Conservation (phyloP, 2,888 invertebrate genomes). For the Agriotes lineatus region DNA sequence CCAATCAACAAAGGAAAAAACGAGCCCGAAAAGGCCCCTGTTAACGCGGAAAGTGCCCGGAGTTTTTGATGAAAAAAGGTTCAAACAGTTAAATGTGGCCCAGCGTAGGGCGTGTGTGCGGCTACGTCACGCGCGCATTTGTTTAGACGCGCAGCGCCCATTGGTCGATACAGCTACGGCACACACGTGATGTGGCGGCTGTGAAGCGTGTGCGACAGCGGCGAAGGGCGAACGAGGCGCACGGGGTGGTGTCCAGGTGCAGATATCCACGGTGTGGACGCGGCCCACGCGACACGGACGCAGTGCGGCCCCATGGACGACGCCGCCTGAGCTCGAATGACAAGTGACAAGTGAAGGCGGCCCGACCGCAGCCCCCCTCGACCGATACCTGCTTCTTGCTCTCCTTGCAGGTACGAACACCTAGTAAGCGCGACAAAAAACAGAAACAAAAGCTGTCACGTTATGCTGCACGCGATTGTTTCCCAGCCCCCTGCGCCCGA, state of each 20-base stretch:
- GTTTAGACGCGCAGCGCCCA: constrained; percentile 59
- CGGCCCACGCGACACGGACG: constrained; percentile 10
- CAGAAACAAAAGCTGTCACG: constrained; percentile 13
- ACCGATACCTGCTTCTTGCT: constrained; percentile 35
- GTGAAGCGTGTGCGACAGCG: constrained; percentile 62
- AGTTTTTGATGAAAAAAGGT: not conserved
- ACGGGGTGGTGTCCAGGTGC: constrained; percentile 63
- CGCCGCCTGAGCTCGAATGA: constrained; percentile 21
- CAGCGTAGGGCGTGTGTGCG: constrained; percentile 47
- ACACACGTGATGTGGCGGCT: constrained; percentile 54
- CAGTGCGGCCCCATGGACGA: constrained; percentile 20
- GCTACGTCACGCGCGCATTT: constrained; percentile 66
- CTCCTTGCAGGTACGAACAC: constrained; percentile 42
- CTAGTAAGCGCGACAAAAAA: constrained; percentile 13
- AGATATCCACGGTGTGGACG: constrained; percentile 17
- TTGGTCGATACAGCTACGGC: constrained; percentile 66
- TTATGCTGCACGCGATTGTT: no score
- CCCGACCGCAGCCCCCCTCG: constrained; percentile 26
- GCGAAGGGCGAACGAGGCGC: constrained; percentile 60
- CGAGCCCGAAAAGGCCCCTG: constrained; percentile 3
- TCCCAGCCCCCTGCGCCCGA: no score
- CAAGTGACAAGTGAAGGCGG: constrained; percentile 39
- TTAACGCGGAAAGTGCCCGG: not conserved
- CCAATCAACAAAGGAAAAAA: constrained; percentile 27
- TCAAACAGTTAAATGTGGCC: constrained; percentile 29